Conservation (phyloP, 2,888 invertebrate species). For the Apoderus coryli region DNA sequence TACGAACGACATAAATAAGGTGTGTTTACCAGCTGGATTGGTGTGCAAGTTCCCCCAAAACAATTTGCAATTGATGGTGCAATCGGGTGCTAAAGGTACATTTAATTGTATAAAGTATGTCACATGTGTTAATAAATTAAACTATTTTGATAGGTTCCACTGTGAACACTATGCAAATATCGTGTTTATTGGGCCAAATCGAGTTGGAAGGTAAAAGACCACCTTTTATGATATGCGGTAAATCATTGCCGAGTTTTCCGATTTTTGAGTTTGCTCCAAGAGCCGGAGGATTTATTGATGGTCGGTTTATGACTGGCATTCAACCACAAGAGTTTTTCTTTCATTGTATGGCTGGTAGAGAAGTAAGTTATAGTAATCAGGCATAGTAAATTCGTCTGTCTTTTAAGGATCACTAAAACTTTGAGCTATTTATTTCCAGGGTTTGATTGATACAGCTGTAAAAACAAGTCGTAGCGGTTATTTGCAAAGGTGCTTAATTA, state of each 20-base stretch:
- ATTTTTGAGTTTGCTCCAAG: slow-evolving; percentile 77
- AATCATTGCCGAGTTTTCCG: slow-evolving; percentile 82
- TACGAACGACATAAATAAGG: slow-evolving; percentile 81
- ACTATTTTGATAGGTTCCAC: slow-evolving; percentile 39
- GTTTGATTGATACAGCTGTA: slow-evolving; percentile 98
- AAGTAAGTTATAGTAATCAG: slow-evolving; percentile 44
- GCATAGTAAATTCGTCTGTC: slow-evolving; percentile 6
- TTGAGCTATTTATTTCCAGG: slow-evolving; percentile 34
- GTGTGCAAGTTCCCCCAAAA: slow-evolving; percentile 82
- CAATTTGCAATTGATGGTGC: slow-evolving; percentile 96
- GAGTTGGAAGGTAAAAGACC: slow-evolving; percentile 97
- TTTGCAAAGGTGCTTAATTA: slow-evolving; percentile 90
- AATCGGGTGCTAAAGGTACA: slow-evolving; percentile 95
- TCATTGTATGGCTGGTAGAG: slow-evolving; percentile 99
- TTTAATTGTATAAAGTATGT: too few species aligned
- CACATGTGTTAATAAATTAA: too few species aligned
- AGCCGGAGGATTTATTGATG: slow-evolving; percentile 93
- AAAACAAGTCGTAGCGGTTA: slow-evolving; percentile 99
- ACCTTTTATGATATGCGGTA: slow-evolving; percentile 86
- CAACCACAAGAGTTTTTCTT: slow-evolving; percentile 93
- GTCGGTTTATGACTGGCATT: slow-evolving; percentile 96
- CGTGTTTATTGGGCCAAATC: slow-evolving; percentile 93
- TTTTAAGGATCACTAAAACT: not conserved
- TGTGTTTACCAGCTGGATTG: slow-evolving; percentile 73
- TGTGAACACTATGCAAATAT: slow-evolving; percentile 97